A percentile compares a stretch with the other conserved stretches of the same genome.
phyloP scores from a whole-genome alignment of 2,888 invertebrate genomes.

The Drosophila vallismaia region DNA sequence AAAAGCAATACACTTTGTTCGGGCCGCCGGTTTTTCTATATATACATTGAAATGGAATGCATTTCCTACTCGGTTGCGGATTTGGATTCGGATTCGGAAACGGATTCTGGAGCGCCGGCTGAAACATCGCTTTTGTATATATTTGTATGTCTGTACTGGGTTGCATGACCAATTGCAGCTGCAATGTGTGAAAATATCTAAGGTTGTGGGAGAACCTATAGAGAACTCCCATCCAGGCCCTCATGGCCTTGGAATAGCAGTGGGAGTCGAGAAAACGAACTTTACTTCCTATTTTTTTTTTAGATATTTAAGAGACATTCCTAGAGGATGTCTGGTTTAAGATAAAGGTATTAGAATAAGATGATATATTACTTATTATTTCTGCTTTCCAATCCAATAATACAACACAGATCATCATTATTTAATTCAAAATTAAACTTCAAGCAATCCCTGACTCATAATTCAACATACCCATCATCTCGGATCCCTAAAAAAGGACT shows the following conservation, averaged over 20 bases:
- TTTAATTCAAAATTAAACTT: background rate
- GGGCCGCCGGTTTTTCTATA: background rate
- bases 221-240: background rate
- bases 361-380: background rate
- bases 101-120: slow-evolving; percentile 24
- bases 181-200: background rate
- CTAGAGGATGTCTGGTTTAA: too few species aligned
- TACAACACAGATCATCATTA: too few species aligned
- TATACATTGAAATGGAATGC: background rate
- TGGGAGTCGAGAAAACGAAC: background rate
- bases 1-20: background rate
- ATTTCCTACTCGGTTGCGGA: background rate
- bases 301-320: too few species aligned
- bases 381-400: too few species aligned
- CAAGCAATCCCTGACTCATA: background rate
- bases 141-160: background rate
- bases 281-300: background rate
- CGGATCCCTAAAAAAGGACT: background rate
- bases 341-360: background rate
- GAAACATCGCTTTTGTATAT: slow-evolving; percentile 1
- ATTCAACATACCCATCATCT: background rate
- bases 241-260: background rate
- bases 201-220: background rate
- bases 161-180: slow-evolving; percentile 22
- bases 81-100: background rate